These are phyloP conservation scores for Indicator maculatus DNA, from an alignment of 2,113 vertebrate species.

Conservation along the genomic window DNA sequence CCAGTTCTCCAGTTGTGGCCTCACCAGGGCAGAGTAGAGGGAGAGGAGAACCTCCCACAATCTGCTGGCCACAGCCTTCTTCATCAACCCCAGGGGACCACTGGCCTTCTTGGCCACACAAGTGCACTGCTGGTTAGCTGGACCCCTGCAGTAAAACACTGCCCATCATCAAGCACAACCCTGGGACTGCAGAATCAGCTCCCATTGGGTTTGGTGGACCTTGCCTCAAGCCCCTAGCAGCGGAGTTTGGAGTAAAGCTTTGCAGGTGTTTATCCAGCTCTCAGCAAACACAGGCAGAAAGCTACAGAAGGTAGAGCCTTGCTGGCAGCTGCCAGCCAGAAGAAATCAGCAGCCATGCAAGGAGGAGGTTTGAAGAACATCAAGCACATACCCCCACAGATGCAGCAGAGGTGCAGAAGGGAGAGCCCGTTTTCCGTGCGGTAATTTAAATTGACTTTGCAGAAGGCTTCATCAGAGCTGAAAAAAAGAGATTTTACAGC, in stretches of 20 bases:
- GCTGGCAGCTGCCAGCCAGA: neutral
- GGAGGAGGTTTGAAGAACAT: neutral
- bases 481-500: slow-evolving; percentile 53
- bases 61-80: too few relatives aligned
- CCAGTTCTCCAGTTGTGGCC: too few relatives aligned
- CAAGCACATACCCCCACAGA: slow-evolving; percentile 84
- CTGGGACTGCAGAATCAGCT: neutral
- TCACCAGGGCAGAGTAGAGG: too few relatives aligned
- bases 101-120: too few relatives aligned
- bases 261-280: neutral
- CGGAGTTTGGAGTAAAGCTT: neutral
- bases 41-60: too few relatives aligned
- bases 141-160: neutral
- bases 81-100: too few relatives aligned
- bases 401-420: slow-evolving; percentile 91
- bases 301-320: neutral
- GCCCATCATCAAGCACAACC: neutral
- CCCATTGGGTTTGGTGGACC: fast-evolving
- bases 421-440: slow-evolving; percentile 90
- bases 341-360: neutral
- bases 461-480: slow-evolving; percentile 94
- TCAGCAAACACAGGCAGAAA: neutral
- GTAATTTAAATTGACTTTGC: slow-evolving; percentile 92
- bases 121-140: neutral
- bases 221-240: neutral